Base-by-base conservation (phyloP, 2,113 vertebrate genomes). In the Chaenogobius annularis region DNA sequence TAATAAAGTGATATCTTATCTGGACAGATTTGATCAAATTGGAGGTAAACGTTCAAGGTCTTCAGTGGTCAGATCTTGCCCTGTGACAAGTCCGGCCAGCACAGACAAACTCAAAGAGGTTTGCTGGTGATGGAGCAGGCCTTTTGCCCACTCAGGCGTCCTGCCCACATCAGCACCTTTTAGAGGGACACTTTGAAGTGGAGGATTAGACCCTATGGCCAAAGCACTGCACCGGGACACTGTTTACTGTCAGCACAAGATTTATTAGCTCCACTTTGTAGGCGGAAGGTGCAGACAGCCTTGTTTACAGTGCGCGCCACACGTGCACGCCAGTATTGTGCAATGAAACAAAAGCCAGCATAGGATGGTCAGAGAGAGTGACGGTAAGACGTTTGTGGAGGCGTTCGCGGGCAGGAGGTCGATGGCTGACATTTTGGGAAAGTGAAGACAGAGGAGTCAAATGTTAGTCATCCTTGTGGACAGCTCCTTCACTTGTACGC, bases 161-260 rank as follows among this genome's bases (percentile, higher is more conserved):
- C 81, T 56, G 78, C 76, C 81, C 74, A 69, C 78, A 80, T 82
- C 83, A 80, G 80, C 87, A 83, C 80, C 83, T 85, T 83, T 83
- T 69, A 80, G 68, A 76, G 61, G 65, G 66, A 48, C 67, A 77
- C 85, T 87, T 83, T 89, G 86, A 91, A 88, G 83, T 52, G 22
- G 70, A 71, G 66, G 84, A 86, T 88, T 83, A 81, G 54, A 56
- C 43, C 63, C 64, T 37, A 9, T 52, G 62, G 43, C 77, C 31
- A 26, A 70, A 63, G 61, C 68, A 68, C 31, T 74, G 75, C 19
- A 37, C 72, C 26, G 26, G 43, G 75, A 78, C 72, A 69, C 50
- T 69, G 54, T 87, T 89, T 79, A 88, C 40, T 69, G 81, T 81
- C 89, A 89, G 83, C 88, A 86, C 37, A 58, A 73, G 84, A 89